Percentiles rank a stretch among this genome's conserved stretches.
Evolutionary conservation across 1,140 invertebrate species (phyloP).

Genomic region (Hormaphis cornu): DNA sequence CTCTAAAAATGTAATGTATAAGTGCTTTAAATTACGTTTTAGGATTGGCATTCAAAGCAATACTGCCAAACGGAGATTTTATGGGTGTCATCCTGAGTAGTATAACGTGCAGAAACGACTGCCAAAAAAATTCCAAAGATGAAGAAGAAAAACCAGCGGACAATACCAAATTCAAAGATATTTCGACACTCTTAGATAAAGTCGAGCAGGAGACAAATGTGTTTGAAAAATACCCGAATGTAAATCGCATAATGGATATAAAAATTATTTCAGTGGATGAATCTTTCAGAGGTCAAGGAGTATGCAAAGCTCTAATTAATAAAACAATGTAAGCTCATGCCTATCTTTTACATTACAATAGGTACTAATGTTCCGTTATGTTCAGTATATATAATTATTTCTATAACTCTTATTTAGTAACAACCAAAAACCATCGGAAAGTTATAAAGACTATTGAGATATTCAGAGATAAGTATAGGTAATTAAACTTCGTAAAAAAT

Average conservation of each 20-base stretch:
- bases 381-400: too few species aligned
- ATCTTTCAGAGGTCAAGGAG: conserved; percentile 54
- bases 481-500: too few species aligned
- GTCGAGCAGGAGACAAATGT: conserved; percentile 49
- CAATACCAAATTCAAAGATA: conserved; percentile 43
- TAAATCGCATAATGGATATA: conserved; percentile 50
- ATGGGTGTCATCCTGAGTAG: conserved; percentile 50
- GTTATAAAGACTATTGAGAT: too few species aligned
- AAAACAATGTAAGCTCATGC: conserved; percentile 50
- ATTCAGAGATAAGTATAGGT: too few species aligned
- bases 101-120: conserved; percentile 32
- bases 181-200: conserved; percentile 50
- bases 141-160: conserved; percentile 25
- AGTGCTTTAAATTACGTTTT: too few species aligned
- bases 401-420: too few species aligned
- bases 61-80: conserved; percentile 50
- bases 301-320: conserved; percentile 54
- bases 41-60: conserved; percentile 53
- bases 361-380: too few species aligned
- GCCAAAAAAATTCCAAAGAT: not conserved
- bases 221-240: conserved; percentile 48
- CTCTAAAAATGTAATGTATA: too few species aligned
- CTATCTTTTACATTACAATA: too few species aligned
- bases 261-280: conserved; percentile 57
- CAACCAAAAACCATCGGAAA: too few species aligned